Percentiles rank a stretch among this genome's conserved stretches.
These are phyloP conservation scores for Nerophis lumbriciformis DNA, from an alignment of 2,113 vertebrate species.

Conservation along the genomic window DNA sequence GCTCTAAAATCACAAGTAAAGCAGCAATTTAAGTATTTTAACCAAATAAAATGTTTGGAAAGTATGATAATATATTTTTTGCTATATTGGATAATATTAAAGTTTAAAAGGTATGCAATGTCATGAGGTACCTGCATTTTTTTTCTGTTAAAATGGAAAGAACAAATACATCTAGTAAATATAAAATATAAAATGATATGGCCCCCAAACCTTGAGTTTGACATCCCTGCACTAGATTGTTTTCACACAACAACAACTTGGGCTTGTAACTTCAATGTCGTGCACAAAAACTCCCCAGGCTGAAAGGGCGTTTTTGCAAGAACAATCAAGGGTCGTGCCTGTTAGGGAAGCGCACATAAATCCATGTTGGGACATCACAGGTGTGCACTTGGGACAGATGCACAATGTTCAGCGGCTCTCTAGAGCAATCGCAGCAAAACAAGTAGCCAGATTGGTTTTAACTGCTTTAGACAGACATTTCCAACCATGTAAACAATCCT, in stretches of 20 bases:
- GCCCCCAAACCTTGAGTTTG: no score
- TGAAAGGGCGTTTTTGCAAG: constrained; percentile 5
- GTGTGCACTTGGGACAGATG: constrained; percentile 6
- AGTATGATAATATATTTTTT: no score
- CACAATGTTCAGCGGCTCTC: constrained; percentile 23
- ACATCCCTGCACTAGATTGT: no score
- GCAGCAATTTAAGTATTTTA: no score
- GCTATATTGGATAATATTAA: no score
- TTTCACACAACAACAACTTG: constrained; percentile 1
- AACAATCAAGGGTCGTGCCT: constrained; percentile 31
- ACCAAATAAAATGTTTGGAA: no score
- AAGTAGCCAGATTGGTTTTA: neutral
- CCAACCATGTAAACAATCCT: constrained; percentile 16
- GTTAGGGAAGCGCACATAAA: constrained; percentile 31
- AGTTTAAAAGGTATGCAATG: no score
- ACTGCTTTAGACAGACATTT: constrained; percentile 5
- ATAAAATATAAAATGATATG: no score
- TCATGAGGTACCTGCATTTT: no score
- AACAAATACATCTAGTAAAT: no score
- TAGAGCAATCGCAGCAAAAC: constrained; percentile 9
- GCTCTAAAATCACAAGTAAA: no score
- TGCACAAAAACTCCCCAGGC: neutral
- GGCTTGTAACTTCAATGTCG: neutral
- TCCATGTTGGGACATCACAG: constrained; percentile 8
- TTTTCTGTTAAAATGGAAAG: no score